Base-by-base conservation (phyloP, 2,113 vertebrate genomes). In the Podiceps cristatus region DNA sequence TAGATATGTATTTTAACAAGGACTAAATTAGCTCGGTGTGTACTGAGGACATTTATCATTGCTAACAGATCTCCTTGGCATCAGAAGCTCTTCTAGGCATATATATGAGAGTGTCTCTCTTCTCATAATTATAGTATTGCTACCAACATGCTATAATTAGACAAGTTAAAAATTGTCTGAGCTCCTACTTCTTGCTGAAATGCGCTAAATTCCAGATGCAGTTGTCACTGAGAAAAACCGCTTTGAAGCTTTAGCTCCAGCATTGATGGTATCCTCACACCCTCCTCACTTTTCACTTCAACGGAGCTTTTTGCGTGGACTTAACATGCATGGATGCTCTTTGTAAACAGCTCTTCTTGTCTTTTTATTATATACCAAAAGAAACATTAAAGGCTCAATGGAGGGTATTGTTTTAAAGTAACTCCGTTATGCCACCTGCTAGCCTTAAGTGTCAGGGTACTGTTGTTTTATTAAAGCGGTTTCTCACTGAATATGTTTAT, bases 61-160 rank as follows among this genome's bases (percentile, higher is more conserved):
- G 42, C 71, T 53, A 77, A 53, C 50, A 78, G 31, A 29, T 55
- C 60, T 74, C 24, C 81, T 69, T 6, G 7, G 62, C 86, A 90
- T 29, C 66, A 84, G n/a, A 47, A 92, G 18, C 64, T 93, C 47
- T 84, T 90, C 72, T 64, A 79, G 42, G 62, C 60, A 63, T 68
- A 59, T 27, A 15, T 49, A 59, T 45, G 83, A 82, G 37, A 88
- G 47, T 50, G 33, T 17, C 14, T 95, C 47, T 91, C 14, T 86
- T 83, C 50, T 96, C 50, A 52, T 79, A 94, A 94, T 81, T 88
- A 83, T 19, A 91, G 75, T 69, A 56, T 75, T 7, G 0, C 68
- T 89, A 77, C 73, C 80, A 88, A 60, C 44, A 18, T 79, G 62
- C 91, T 95, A 89, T 91, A 92, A 95, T 95, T 95, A 94, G 66